phyloP scores from a whole-genome alignment of 2,113 vertebrate species.

The Daphoenositta chrysoptera region DNA sequence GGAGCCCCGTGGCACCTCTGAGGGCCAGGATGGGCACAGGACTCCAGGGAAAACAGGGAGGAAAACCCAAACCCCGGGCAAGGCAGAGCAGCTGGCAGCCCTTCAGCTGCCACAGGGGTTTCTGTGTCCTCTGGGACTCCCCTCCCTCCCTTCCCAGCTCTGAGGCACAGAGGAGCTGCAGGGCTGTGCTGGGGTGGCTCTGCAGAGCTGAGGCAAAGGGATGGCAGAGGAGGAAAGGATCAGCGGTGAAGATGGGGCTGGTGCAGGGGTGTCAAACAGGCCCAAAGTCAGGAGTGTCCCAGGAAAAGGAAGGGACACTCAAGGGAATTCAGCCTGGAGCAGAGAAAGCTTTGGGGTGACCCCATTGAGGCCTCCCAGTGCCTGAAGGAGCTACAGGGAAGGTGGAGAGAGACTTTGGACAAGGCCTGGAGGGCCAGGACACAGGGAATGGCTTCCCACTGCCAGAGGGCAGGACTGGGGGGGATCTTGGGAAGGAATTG shows the following conservation, averaged over 20 bases:
- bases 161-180: neutral
- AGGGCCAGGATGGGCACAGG: neutral
- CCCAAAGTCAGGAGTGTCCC: neutral
- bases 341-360: neutral
- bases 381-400: neutral
- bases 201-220: neutral
- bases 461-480: neutral
- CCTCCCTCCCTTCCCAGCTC: rapidly evolving
- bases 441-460: neutral
- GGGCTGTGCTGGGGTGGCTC: neutral
- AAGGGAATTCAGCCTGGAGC: neutral
- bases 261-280: neutral
- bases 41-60: neutral
- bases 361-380: rapidly evolving
- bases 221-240: neutral
- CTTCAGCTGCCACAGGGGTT: neutral
- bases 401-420: neutral
- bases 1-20: neutral
- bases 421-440: neutral
- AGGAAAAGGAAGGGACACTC: neutral
- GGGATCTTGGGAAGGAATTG: neutral
- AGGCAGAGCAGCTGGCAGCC: neutral
- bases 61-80: neutral
- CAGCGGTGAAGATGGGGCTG: neutral
- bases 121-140: too few relatives aligned